A percentile compares a stretch with the other conserved stretches of the same genome.
Conservation (phyloP, 2,113 vertebrate genomes). For the Ailurus styani region DNA sequence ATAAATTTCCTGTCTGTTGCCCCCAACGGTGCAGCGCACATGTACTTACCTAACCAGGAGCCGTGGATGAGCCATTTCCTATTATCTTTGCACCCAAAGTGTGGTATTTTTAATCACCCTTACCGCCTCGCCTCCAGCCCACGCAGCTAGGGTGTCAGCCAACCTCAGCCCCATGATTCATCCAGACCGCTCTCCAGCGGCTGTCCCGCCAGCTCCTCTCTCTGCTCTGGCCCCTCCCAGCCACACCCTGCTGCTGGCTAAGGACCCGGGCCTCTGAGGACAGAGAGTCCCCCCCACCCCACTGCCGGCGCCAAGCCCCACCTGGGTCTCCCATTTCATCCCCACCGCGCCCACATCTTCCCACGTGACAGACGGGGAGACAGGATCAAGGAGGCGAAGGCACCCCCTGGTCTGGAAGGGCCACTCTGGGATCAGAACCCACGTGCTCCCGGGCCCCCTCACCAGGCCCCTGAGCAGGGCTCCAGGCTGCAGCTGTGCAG, state of each 20-base stretch:
- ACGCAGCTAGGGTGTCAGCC: neutral
- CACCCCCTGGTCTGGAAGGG: neutral
- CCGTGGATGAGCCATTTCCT: neutral
- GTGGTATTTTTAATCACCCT: neutral
- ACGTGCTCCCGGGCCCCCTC: neutral
- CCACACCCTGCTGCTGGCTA: too few relatives aligned
- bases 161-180: neutral
- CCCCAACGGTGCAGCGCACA: neutral
- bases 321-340: neutral
- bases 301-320: too few relatives aligned
- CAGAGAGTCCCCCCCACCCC: neutral
- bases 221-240: neutral
- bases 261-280: neutral
- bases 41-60: neutral
- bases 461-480: fast-evolving
- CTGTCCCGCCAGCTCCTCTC: too few relatives aligned
- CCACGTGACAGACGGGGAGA: neutral
- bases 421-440: neutral
- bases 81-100: neutral
- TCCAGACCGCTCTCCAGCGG: neutral
- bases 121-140: neutral
- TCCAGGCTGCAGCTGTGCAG: neutral
- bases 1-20: neutral
- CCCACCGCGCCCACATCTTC: neutral
- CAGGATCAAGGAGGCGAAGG: neutral